Evolutionary conservation across 2,797 vertebrate genomes (phyloP), one percentile per base, ranked within the genome.

Genomic region (Neostethus bicornis): DNA sequence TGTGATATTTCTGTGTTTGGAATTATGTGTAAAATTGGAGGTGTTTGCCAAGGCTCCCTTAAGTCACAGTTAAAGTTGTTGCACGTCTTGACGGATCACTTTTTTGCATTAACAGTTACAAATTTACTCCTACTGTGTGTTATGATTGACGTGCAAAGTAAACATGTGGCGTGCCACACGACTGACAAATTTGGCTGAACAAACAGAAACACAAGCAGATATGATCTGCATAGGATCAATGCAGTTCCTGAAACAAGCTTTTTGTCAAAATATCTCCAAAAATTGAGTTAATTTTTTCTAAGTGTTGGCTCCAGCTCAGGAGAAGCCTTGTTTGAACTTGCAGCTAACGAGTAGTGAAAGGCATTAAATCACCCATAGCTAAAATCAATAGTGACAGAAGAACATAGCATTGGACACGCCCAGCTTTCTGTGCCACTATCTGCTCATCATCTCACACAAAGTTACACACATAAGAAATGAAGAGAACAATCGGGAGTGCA

Each of bases 281-380:
- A 17, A 32, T 37, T 35, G n/a, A n/a, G n/a, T n/a, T n/a, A n/a
- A n/a, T 41, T 57, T 49, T 47, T 62, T 51, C 24, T 58, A 16
- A 21, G 4, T 28, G 24, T 5, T 61, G 47, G 34, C 31, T 24
- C 28, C 50, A 28, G 45, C 25, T 17, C 55, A 62, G 47, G 50
- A 53, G 52, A 55, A 21, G 37, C 59, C 62, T 46, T 83, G 84
- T 78, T 83, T 80, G 26, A 87, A 80, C 78, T 70, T 76, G 82
- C 55, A 65, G 47, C 39, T 47, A 35, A 70, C 84, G 62, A 63
- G 68, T 47, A 45, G 53, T 10, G 51, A 56, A 55, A 29, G 7
- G 61, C 66, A 61, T 49, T 84, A 84, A 89, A 87, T 89, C 87
- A 85, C 50, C 43, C 63, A 50, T n/a, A 24, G 52, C 49, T 58